phyloP scores from a whole-genome alignment of 2,113 vertebrate species.

The Anarhynchus alexandrinus region DNA sequence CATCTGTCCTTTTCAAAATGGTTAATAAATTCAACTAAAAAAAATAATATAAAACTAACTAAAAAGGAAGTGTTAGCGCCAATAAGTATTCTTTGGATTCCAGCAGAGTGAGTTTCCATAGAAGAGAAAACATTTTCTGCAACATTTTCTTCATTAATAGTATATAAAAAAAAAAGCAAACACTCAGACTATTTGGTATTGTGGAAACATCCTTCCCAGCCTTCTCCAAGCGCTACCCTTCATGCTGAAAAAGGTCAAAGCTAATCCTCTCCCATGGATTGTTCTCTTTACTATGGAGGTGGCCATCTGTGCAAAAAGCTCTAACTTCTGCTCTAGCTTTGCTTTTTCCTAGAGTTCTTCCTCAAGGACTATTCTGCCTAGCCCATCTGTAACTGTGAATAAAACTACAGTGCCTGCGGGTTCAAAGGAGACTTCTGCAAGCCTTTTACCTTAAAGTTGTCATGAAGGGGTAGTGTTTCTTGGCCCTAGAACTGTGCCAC shows the following conservation, averaged over 20 bases:
- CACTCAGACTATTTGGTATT: background rate
- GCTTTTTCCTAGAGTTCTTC: slow-evolving; percentile 35
- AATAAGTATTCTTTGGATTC: background rate
- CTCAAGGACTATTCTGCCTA: slow-evolving; percentile 47
- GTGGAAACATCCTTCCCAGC: background rate
- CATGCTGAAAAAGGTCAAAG: slow-evolving; percentile 56
- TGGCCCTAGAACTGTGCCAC: slow-evolving; percentile 1
- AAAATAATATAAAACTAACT: background rate
- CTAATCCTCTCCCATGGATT: slow-evolving; percentile 59
- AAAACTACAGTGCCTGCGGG: background rate
- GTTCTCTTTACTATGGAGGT: slow-evolving; percentile 60
- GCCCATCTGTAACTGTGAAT: slow-evolving; percentile 25
- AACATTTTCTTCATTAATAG: background rate
- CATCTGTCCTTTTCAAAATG: background rate
- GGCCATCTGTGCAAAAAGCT: slow-evolving; percentile 58
- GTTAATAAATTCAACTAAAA: background rate
- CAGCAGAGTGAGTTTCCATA: background rate
- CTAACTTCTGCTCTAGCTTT: slow-evolving; percentile 37
- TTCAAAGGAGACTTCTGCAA: slow-evolving; percentile 45
- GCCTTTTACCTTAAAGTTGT: slow-evolving; percentile 21
- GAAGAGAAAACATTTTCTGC: background rate
- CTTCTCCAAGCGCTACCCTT: background rate
- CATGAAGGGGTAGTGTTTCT: background rate
- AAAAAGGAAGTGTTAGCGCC: background rate
- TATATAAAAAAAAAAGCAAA: background rate